A percentile compares a stretch with the other conserved stretches of the same genome.
Evolutionary conservation across 2,888 invertebrate genomes (phyloP).

Genomic region (Chalcosyrphus nemorum): DNA sequence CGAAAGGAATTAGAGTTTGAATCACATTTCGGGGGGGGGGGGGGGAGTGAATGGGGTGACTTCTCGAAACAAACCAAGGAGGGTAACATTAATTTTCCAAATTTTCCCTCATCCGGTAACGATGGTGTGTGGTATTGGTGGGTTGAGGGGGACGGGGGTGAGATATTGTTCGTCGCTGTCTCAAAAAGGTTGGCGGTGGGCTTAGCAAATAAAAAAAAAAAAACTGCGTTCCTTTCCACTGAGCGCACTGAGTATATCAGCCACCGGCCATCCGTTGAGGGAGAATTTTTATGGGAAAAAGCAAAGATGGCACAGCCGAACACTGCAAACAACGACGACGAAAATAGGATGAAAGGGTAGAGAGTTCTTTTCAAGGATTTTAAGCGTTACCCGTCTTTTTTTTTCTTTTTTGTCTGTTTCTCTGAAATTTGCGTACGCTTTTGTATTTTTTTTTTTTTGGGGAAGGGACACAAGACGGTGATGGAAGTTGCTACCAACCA

Average conservation of each 20-base stretch:
- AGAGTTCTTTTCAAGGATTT: conserved; percentile 58
- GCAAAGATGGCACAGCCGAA: conserved; percentile 43
- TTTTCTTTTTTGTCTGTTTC: conserved; percentile 33
- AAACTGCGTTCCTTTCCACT: not conserved
- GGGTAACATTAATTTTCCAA: conserved; percentile 51
- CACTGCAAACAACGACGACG: conserved; percentile 46
- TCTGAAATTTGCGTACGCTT: conserved; percentile 48
- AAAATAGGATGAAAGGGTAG: conserved; percentile 58
- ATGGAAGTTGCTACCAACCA: conserved; percentile 30
- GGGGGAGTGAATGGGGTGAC: conserved; percentile 31
- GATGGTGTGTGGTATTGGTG: not conserved
- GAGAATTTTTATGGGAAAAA: conserved; percentile 36
- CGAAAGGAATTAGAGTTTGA: conserved; percentile 34
- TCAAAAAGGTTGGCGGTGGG: not conserved
- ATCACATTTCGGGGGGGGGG: not conserved
- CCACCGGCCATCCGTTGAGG: conserved; percentile 38
- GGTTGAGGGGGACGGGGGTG: not conserved
- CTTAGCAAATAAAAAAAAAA: conserved; percentile 10
- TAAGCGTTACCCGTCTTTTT: conserved; percentile 45
- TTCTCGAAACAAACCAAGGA: conserved; percentile 27
- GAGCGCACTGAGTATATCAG: conserved; percentile 12
- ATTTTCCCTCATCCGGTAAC: conserved; percentile 4
- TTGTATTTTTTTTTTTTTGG: not conserved
- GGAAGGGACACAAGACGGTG: conserved; percentile 16
- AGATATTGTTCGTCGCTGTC: conserved; percentile 12